phyloP scores from a whole-genome alignment of 2,888 invertebrate genomes.

The Thyatira batis region DNA sequence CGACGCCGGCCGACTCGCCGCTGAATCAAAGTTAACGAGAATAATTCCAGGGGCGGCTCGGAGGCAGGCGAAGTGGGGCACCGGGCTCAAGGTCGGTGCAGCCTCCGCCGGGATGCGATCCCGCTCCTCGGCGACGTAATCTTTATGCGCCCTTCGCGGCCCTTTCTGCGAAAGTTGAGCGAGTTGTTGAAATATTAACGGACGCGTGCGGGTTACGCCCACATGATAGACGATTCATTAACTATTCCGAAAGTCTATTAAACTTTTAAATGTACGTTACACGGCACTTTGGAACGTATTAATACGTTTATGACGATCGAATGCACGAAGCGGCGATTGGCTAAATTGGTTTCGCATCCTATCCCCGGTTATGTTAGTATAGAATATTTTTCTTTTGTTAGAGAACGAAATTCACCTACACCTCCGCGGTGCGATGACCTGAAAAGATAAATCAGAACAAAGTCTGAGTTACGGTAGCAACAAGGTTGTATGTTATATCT shows the following conservation, averaged over 20 bases:
- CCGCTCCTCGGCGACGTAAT: constrained; percentile 38
- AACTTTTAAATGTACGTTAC: constrained; percentile 19
- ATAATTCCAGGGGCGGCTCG: constrained; percentile 33
- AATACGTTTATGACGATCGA: constrained; percentile 1
- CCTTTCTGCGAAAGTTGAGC: constrained; percentile 37
- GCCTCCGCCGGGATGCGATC: constrained; percentile 42
- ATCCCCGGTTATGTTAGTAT: not conserved
- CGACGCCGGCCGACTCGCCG: constrained; percentile 19
- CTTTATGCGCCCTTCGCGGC: constrained; percentile 54
- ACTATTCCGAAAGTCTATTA: constrained; percentile 30
- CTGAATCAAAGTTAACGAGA: constrained; percentile 12
- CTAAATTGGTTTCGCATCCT: not conserved
- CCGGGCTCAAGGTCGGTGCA: constrained; percentile 64
- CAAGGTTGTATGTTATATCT: not conserved
- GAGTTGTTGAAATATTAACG: constrained; percentile 37
- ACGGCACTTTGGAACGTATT: constrained; percentile 3
- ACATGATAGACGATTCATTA: constrained; percentile 38
- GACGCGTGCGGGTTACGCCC: constrained; percentile 21
- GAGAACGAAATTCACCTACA: not conserved
- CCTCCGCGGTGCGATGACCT: not conserved
- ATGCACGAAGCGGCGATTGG: not conserved
- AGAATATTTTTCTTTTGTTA: not conserved
- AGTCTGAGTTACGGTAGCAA: not conserved
- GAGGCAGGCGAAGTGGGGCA: constrained; percentile 57
- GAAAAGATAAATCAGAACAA: constrained; percentile 1